Base-by-base conservation (phyloP, 2,797 vertebrate genomes). In the Phrynocephalus guinanensis region DNA sequence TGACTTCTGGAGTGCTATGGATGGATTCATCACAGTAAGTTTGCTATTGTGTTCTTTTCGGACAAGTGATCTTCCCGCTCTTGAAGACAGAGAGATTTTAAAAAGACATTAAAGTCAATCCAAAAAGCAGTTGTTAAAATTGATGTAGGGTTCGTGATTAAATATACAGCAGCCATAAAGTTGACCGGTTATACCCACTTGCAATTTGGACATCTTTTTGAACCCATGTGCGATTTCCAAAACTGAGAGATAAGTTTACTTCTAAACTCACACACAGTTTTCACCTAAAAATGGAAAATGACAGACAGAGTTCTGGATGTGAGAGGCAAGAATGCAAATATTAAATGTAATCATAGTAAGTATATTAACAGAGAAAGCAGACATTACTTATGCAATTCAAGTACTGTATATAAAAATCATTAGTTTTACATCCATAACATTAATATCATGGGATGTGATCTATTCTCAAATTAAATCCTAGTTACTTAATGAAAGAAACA, bases 11-110 rank as follows among this genome's bases (percentile, higher is more conserved):
- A 92, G 63, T 1, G 56, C 88, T 52, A 93, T 79, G 1, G 96
- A 76, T 0, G 97, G 96, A 38, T 98, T 96, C 0, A 96, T 97
- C 76, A 99, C 85, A 0, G 98, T 99, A 91, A 99, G 95, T 84
- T 99, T 99, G 94, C 97, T 98, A 96, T 99, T 99, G 92, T 99
- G 98, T 89, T 99, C 99, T 88, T 97, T 98, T 2, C 99, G 96
- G 50, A 99, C 90, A 1, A 94, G 33, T 1, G 97, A 96, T 82
- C 94, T 97, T 63, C 97, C 95, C 0, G 96, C 93, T 87, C 98
- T 99, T 90, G 8, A 86, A 90, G 63, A 38, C 4, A 67, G 38
- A 71, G 73, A 44, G 22, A 4, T 3, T 18, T 73, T 24, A 30
- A 24, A 76, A 30, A 76, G 10, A 76, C 13, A 70, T 30, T n/a